Evolutionary conservation across 2,113 vertebrate genomes (phyloP).

Genomic region (Alouatta palliata): DNA sequence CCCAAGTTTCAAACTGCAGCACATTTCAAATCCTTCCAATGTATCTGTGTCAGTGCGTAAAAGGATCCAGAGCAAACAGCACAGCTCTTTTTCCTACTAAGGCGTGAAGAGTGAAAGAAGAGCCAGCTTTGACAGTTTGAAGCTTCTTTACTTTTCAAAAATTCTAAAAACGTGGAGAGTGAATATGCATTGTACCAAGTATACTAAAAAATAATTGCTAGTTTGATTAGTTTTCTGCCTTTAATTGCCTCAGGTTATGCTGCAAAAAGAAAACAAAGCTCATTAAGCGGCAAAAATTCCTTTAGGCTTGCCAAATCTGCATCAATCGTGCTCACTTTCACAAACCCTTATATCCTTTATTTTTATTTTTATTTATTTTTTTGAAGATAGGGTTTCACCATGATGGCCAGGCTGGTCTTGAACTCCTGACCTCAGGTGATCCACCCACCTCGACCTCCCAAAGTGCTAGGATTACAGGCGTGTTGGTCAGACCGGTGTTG

Average conservation of each 20-base stretch:
- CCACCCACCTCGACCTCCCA: no score
- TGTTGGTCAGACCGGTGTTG: no score
- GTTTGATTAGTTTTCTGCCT: conserved; percentile 43
- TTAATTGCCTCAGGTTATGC: conserved; percentile 42
- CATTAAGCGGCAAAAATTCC: conserved; percentile 25
- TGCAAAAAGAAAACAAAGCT: conserved; percentile 46
- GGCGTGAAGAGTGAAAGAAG: background rate
- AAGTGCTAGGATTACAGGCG: no score
- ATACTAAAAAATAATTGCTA: conserved; percentile 30
- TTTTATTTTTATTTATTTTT: no score
- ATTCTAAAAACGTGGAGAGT: background rate
- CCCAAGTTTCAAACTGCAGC: background rate
- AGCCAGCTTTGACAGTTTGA: background rate
- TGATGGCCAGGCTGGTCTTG: no score
- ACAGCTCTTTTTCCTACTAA: background rate
- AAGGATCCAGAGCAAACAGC: background rate
- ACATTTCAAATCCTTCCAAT: background rate
- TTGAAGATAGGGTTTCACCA: no score
- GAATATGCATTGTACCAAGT: background rate
- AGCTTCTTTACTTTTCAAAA: conserved; percentile 14
- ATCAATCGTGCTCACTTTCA: background rate
- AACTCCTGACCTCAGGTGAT: no score
- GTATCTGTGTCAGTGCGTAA: background rate
- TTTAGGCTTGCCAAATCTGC: background rate
- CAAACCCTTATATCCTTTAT: background rate